Evolutionary conservation across 2,888 invertebrate genomes (phyloP), one percentile per base, ranked within the genome.

Genomic region (Mythimna impura): DNA sequence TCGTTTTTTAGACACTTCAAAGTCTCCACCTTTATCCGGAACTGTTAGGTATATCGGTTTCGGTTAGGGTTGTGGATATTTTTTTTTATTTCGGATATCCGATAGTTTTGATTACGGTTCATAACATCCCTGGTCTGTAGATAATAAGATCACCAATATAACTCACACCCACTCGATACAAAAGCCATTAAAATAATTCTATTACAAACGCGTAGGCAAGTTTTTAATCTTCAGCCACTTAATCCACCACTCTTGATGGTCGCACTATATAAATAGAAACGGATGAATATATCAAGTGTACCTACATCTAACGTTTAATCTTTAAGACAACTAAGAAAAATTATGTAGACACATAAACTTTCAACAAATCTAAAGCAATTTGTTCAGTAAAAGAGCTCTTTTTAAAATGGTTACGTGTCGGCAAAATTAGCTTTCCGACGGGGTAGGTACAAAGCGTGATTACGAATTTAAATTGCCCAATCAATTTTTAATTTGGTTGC

Each of bases 401-500:
- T 55, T 78, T 88, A 88, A 20, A 81, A 58, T 89, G 91, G 92
- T 86, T 84, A 70, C 69, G 69, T 72, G 80, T 76, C 83, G 82
- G 86, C 86, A 88, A 91, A 91, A 89, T 91, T 90, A 89, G 87
- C 88, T 85, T 87, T 84, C 88, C 89, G 85, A 68, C 83, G 91
- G 92, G 25, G 61, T 62, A 78, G 89, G 90, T 87, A 82, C 86
- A 14, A 88, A 87, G 88, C 94, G 94, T 94, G 94, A 92, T 93
- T 89, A 89, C 89, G 94, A 94, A 94, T 94, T 94, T 93, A 94
- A 94, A 94, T 93, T 92, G 89, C 87, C 93, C 89, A 90, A 94
- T 94, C 93, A 94, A 92, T 93, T 94, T 94, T 94, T 94, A 93
- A 94, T 94, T 93, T 93, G 85, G 89, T 88, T 89, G 90, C 90